Evolutionary conservation across 2,797 vertebrate genomes (phyloP).

Genomic region (Platalea minor): DNA sequence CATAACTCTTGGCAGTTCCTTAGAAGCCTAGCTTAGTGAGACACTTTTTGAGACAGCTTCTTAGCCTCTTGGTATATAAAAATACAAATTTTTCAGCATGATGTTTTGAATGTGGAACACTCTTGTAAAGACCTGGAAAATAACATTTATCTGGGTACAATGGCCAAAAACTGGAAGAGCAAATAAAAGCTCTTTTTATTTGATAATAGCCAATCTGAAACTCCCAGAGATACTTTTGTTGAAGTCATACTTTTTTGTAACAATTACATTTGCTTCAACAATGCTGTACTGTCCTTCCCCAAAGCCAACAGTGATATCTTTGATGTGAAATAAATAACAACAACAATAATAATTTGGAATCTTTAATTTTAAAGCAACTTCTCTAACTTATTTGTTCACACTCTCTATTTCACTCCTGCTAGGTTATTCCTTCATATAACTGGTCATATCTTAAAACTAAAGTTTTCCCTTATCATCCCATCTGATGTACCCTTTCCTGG

Average conservation of each 20-base stretch:
- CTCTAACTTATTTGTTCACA: background rate
- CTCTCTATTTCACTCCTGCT: background rate
- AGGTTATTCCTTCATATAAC: background rate
- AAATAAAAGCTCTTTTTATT: background rate
- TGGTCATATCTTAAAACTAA: background rate
- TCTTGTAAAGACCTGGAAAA: background rate
- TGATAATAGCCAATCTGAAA: background rate
- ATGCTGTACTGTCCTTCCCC: background rate
- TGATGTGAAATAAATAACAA: background rate
- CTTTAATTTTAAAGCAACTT: background rate
- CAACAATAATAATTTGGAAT: background rate
- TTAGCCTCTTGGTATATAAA: background rate
- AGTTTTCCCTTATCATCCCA: background rate
- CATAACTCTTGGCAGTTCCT: background rate
- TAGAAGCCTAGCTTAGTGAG: background rate
- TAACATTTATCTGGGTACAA: background rate
- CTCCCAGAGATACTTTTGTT: background rate
- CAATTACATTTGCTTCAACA: background rate
- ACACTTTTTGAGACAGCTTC: background rate
- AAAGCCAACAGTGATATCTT: background rate
- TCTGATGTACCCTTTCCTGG: background rate
- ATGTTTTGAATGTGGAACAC: background rate
- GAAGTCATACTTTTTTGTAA: background rate
- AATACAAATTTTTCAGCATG: background rate
- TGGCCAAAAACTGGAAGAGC: background rate